Percentiles rank a stretch among this genome's conserved stretches.
Evolutionary conservation across 1,140 invertebrate species (phyloP).

Genomic region (Choristoneura fumiferana): DNA sequence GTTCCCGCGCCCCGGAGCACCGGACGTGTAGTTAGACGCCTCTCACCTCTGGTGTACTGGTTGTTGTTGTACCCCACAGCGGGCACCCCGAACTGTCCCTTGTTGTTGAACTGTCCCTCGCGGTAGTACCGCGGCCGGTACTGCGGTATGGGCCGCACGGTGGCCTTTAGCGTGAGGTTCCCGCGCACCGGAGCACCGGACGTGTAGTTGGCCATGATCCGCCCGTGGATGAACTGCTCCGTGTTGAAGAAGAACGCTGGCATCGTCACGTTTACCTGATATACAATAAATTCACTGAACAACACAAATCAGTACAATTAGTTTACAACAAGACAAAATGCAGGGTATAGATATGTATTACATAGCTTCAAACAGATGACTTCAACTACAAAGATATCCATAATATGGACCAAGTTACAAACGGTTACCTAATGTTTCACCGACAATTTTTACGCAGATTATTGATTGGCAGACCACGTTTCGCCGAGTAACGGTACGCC

Average conservation of each 20-base stretch:
- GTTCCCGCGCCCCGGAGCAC: slow-evolving; percentile 90
- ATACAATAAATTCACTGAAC: neutral
- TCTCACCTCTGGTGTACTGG: slow-evolving; percentile 36
- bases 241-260: slow-evolving; percentile 94
- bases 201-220: slow-evolving; percentile 96
- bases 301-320: no score
- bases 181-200: slow-evolving; percentile 90
- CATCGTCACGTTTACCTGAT: slow-evolving; percentile 95
- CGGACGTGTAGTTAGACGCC: slow-evolving; percentile 97
- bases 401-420: no score
- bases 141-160: slow-evolving; percentile 83
- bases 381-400: no score
- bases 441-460: no score
- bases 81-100: slow-evolving; percentile 39
- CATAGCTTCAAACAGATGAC: no score
- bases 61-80: slow-evolving; percentile 32
- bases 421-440: no score
- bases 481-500: no score
- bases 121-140: slow-evolving; percentile 71
- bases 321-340: no score
- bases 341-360: no score
- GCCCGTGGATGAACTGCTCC: slow-evolving; percentile 89
- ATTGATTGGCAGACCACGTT: no score
- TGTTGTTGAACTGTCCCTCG: slow-evolving; percentile 58
- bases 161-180: slow-evolving; percentile 91